Evolutionary conservation across 2,797 vertebrate species (phyloP), one percentile per base, ranked within the genome.

Genomic region (Euphonia xanthogaster): DNA sequence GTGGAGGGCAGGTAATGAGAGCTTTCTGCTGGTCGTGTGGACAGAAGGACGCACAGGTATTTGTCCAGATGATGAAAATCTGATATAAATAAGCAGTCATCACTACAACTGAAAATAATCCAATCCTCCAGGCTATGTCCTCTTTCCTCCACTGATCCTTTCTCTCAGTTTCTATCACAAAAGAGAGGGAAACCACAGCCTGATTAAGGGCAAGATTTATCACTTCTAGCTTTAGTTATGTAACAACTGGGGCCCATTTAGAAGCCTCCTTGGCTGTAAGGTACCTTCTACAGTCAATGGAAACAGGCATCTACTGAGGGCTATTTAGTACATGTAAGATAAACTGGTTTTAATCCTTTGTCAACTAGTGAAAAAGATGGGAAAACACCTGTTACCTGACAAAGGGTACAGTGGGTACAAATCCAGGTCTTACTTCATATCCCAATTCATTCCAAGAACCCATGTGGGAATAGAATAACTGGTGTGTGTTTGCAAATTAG

Each of bases 121-220:
- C 1, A 1, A 33, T 25, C 7, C 17, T 28, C 11, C 1, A 5
- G 42, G 17, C 6, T 55, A 25, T 27, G 10, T 44, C 10, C 7
- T 68, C 67, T 75, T 24, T 75, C 7, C 17, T 81, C 19, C n/a
- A 7, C 13, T 40, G 50, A 63, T 63, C 14, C 8, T 90, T 65
- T 83, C 21, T 57, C 72, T 75, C 63, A 71, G 8, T 25, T 76
- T 86, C 47, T 86, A 3, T 70, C 33, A 83, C 22, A 76, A 65
- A 82, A 35, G 12, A 76, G 7, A 82, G 8, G 30, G 24, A 70
- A 72, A 85, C 4, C 5, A 12, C 15, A 45, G 11, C 18, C 23
- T 37, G 28, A 68, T 50, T 82, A n/a, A 37, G 58, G 30, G 9
- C 28, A 74, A 6, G 18, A 58, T 83, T 88, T 55, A 30, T n/a